Evolutionary conservation across 1,140 invertebrate species (phyloP), one percentile per base, ranked within the genome.

Genomic region (Rhyacophila brunnea): DNA sequence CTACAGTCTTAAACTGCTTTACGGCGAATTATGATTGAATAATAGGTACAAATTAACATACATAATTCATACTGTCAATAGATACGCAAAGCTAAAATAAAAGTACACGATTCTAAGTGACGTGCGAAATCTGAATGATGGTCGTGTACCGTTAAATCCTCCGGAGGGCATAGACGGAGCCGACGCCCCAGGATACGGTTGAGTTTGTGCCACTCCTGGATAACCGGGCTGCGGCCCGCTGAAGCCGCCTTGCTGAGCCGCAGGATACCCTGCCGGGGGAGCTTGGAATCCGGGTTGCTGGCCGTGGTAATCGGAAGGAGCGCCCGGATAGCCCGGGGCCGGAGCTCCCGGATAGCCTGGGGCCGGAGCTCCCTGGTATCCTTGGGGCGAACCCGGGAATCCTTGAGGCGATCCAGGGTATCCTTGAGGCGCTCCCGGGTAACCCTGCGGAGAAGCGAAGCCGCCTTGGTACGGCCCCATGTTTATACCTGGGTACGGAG

Each of bases 401-500:
- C 65, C 56, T 32, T 48, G 58, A 18, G 56, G 58, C 47, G 64
- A 57, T 9, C 69, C 68, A 5, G 70, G 70, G 36, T 66, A 62
- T 6, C 67, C 70, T 17, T 35, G 28, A 35, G 58, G 59, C 20
- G 58, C 42, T 66, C 61, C 55, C 62, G 57, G 49, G 59, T 65
- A 19, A 20, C 64, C 62, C 56, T 11, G 60, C 19, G 43, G 49
- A 4, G 58, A 55, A 56, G 66, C 72, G n/a, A 69, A 68, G 0
- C 66, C 51, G 14, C 36, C 44, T 54, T 52, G 43, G 54, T 74
- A 79, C 55, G 71, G 64, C 53, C 68, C 71, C 49, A 73, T 74
- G 44, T 68, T 73, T 63, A 96, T 88, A 40, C 94, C 95, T 42
- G 94, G 93, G 79, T 98, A 98, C 0, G 95, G 95, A 52, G 95